Evolutionary conservation across 2,797 vertebrate species (phyloP).

Genomic region (Ptychadena robeensis): DNA sequence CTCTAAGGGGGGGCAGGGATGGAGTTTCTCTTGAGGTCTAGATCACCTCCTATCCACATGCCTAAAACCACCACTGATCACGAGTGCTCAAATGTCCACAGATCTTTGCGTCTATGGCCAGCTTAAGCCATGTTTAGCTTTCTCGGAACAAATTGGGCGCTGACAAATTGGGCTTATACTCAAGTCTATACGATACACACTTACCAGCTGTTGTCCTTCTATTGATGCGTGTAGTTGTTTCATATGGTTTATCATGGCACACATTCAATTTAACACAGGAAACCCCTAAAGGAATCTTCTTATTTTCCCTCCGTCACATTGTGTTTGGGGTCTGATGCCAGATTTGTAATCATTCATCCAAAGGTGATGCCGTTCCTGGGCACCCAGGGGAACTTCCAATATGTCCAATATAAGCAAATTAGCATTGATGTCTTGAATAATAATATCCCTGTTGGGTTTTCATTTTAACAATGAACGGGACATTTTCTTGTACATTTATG

Average conservation of each 20-base stretch:
- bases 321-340: conserved; percentile 56
- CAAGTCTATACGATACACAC: conserved; percentile 32
- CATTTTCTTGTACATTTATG: neutral
- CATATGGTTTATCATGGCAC: conserved; percentile 49
- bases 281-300: conserved; percentile 53
- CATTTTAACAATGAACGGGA: neutral
- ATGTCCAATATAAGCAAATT: conserved; percentile 44
- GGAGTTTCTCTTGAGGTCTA: no score
- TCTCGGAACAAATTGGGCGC: no score
- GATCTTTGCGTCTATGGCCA: no score
- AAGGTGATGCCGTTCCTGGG: conserved; percentile 44
- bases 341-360: conserved; percentile 57
- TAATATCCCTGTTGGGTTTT: conserved; percentile 1
- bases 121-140: no score
- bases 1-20: no score
- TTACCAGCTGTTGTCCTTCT: conserved; percentile 29
- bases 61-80: no score
- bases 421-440: conserved; percentile 32
- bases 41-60: no score
- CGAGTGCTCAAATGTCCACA: no score
- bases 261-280: conserved; percentile 38
- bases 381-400: conserved; percentile 20
- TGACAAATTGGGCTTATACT: no score
- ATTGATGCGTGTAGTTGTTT: conserved; percentile 44
- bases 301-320: conserved; percentile 58